Evolutionary conservation across 2,797 vertebrate species (phyloP), one percentile per base, ranked within the genome.

Genomic region (Anguilla marmorata): DNA sequence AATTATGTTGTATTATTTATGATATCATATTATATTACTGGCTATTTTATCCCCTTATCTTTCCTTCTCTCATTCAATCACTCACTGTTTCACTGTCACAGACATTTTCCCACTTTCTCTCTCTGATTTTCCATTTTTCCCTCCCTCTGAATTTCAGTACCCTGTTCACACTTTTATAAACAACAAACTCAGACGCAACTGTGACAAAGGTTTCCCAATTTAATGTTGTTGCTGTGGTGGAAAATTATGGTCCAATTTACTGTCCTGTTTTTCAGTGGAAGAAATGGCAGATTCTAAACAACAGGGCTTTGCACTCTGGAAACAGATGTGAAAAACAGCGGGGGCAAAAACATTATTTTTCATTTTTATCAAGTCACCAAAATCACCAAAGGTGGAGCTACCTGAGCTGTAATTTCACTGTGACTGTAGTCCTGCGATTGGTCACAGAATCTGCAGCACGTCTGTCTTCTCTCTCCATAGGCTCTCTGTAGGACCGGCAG

Each of bases 71-170:
- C 63, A 7, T 30, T 72, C 66, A 7, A 9, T 54, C 66, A 2
- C 24, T 82, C 69, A 41, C 19, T 87, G 41, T 87, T 52, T 80
- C 37, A 60, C 14, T 37, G 0, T 90, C 69, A 54, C 6, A 74
- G 82, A 85, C 3, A 60, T 24, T 3, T n/a, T 66, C 76, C 9
- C 30, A 50, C 30, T 58, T 69, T 52, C 41, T 63, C 21, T 48
- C 76, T 82, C 7, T 69, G 5, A 0, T 48, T 66, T 58, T 41
- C 30, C 48, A 27, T 56, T 50, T 66, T 37, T 60, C 33, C n/a
- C 54, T 58, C 56, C 74, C 21, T 84, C 48, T 58, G 21, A 2
- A 0, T 33, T 16, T 60, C 66, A 27, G 27, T 69, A 14, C 8
- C 14, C 6, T 69, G 66, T 30, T 69, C 66, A 30, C 30, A 69